Evolutionary conservation across 2,888 invertebrate genomes (phyloP).

Genomic region (Calameuta pallipes): DNA sequence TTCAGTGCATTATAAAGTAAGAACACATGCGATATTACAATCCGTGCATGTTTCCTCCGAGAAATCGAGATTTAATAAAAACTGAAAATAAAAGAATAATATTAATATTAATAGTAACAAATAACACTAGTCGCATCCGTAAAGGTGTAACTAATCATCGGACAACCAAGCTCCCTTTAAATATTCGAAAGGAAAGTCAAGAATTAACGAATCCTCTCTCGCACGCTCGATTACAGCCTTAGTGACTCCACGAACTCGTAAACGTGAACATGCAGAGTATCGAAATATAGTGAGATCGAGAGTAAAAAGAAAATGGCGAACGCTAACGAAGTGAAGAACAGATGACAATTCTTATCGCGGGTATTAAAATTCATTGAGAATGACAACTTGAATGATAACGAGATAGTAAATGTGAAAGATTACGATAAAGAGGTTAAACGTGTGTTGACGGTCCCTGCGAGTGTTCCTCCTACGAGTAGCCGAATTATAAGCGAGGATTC

Average conservation of each 20-base stretch:
- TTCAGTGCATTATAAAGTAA: slow-evolving; percentile 26
- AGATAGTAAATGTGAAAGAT: neutral
- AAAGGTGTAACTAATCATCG: neutral
- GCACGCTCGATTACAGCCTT: neutral
- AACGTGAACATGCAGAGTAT: neutral
- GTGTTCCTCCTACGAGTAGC: neutral
- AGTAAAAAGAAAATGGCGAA: neutral
- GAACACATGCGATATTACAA: slow-evolving; percentile 30
- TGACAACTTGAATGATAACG: neutral
- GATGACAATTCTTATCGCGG: neutral
- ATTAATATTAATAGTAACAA: neutral
- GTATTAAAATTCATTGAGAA: neutral
- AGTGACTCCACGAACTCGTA: neutral
- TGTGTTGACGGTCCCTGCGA: neutral
- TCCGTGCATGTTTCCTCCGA: slow-evolving; percentile 27
- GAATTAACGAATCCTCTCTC: neutral
- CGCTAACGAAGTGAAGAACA: neutral
- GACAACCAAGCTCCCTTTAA: neutral
- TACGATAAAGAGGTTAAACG: neutral
- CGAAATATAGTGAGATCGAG: neutral
- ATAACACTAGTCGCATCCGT: neutral
- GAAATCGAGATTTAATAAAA: neutral
- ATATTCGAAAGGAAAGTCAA: neutral
- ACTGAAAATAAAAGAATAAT: neutral
- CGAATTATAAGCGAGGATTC: neutral